Conservation (phyloP, 2,888 invertebrate species). For the Andrena camellia region DNA sequence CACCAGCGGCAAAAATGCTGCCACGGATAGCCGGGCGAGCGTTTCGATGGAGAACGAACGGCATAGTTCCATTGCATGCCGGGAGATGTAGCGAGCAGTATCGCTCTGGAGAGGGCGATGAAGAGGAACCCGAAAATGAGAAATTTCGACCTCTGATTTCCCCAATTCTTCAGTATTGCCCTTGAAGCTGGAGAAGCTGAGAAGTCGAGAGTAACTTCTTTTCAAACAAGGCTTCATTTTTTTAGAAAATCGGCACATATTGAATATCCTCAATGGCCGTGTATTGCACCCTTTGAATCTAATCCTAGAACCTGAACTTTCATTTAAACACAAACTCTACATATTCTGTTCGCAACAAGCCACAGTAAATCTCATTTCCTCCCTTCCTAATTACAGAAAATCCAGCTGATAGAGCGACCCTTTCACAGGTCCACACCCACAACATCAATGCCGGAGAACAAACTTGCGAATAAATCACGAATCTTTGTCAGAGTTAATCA, state of each 20-base stretch:
- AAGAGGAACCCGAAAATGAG: not conserved
- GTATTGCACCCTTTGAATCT: not conserved
- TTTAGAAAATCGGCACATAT: not conserved
- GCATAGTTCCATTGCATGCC: constrained; percentile 69
- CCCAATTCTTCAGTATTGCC: too few species aligned
- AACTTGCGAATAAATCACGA: not conserved
- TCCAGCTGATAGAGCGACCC: not conserved
- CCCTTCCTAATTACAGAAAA: not conserved
- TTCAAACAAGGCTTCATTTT: not conserved
- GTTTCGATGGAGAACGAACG: constrained; percentile 39
- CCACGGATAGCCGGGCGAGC: constrained; percentile 69
- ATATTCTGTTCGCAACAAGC: not conserved
- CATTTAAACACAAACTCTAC: not conserved
- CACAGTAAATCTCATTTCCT: not conserved
- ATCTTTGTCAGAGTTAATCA: not conserved
- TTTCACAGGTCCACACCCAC: not conserved
- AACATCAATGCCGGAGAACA: not conserved
- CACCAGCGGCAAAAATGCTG: constrained; percentile 70
- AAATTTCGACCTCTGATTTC: not conserved
- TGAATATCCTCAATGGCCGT: too few species aligned
- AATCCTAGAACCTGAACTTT: not conserved
- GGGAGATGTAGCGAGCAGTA: constrained; percentile 79
- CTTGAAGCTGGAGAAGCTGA: not conserved
- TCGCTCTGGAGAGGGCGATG: constrained; percentile 21
- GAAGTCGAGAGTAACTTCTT: not conserved